Percentiles rank a stretch among this genome's conserved stretches.
Evolutionary conservation across 23 tunicate species (phyloP).

Genomic region (Diplosoma virens): DNA sequence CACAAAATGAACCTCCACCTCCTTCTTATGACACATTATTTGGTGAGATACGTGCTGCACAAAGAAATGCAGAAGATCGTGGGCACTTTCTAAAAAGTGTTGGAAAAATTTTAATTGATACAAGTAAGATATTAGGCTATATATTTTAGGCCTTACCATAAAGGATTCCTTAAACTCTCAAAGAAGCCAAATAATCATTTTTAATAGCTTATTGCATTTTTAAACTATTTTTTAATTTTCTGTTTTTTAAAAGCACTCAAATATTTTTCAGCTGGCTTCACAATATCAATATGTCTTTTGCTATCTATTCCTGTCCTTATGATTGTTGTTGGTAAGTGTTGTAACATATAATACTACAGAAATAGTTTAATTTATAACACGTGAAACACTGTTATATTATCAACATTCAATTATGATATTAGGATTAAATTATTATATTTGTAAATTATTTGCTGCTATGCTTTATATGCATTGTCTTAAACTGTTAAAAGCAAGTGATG

Average conservation of each 20-base stretch:
- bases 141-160: too few relatives aligned
- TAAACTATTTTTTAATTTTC: background rate
- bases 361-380: too few relatives aligned
- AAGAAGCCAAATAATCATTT: background rate
- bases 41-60: conserved; percentile 74
- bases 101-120: conserved; percentile 50
- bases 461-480: too few relatives aligned
- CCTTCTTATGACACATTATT: conserved; percentile 74
- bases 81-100: conserved; percentile 67
- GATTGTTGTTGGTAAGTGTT: conserved; percentile 86
- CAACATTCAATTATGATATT: too few relatives aligned
- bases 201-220: background rate
- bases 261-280: conserved; percentile 73
- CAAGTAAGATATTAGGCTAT: too few relatives aligned
- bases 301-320: conserved; percentile 64
- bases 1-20: conserved; percentile 74
- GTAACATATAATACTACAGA: too few relatives aligned
- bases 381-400: too few relatives aligned
- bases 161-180: too few relatives aligned
- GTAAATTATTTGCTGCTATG: too few relatives aligned
- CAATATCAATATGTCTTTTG: conserved; percentile 45
- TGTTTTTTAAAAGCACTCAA: background rate
- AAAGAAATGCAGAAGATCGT: conserved; percentile 36
- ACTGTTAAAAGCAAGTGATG: too few relatives aligned
- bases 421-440: too few relatives aligned